Conservation (phyloP, 2,888 invertebrate genomes). For the Sturmia bella region DNA sequence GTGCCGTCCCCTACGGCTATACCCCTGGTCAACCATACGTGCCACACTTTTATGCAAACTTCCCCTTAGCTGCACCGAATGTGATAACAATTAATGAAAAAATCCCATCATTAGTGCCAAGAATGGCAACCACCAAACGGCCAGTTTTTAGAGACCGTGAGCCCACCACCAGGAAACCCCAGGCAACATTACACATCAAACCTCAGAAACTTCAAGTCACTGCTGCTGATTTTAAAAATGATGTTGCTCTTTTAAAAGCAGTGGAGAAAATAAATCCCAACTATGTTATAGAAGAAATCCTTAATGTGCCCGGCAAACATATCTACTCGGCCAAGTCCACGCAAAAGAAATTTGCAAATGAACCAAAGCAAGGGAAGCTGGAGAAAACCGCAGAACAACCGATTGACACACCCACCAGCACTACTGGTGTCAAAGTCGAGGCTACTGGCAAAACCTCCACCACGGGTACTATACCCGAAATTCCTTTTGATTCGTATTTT, state of each 20-base stretch:
- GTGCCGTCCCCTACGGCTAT: constrained; percentile 66
- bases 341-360: constrained; percentile 40
- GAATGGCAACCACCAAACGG: constrained; percentile 45
- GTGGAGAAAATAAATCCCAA: constrained; percentile 78
- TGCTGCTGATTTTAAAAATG: constrained; percentile 73
- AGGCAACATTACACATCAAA: constrained; percentile 54
- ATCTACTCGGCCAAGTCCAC: constrained; percentile 71
- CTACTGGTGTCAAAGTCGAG: constrained; percentile 75
- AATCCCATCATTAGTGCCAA: constrained; percentile 40
- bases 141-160: constrained; percentile 71
- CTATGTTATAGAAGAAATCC: constrained; percentile 79
- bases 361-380: constrained; percentile 1
- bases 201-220: constrained; percentile 1
- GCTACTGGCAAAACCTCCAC: constrained; percentile 79
- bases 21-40: constrained; percentile 42
- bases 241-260: constrained; percentile 76
- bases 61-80: constrained; percentile 10
- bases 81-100: neutral
- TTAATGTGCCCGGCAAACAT: constrained; percentile 77
- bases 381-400: constrained; percentile 57
- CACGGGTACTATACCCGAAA: constrained; percentile 77
- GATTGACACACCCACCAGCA: constrained; percentile 22
- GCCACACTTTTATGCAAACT: constrained; percentile 47
- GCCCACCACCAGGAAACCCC: constrained; percentile 73
- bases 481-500: constrained; percentile 79